Conservation (phyloP, 2,113 vertebrate genomes). For the Elanus axillaris region DNA sequence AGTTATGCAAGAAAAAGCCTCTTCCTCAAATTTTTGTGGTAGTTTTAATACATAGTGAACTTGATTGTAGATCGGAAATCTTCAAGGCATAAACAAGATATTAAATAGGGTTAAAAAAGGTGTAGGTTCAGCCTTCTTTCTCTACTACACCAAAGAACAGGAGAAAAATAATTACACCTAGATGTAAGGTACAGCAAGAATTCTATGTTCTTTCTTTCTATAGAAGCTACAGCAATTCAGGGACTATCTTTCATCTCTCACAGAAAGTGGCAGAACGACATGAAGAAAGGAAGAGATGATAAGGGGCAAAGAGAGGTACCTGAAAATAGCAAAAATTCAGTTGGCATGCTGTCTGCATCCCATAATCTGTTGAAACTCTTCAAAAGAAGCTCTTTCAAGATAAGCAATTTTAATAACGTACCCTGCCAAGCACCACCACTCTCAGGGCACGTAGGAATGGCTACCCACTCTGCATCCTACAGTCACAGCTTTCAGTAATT, state of each 20-base stretch:
- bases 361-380: not conserved
- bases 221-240: not conserved
- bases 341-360: not conserved
- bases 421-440: not conserved
- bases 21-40: not conserved
- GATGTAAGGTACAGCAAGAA: not conserved
- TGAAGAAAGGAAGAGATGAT: not conserved
- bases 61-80: not conserved
- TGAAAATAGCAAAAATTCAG: not conserved
- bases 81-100: not conserved
- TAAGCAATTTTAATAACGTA: not conserved
- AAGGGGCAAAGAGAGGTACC: not conserved
- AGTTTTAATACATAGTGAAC: not conserved
- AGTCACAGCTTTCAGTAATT: not conserved
- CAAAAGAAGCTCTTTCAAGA: not conserved
- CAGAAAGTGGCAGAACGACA: not conserved
- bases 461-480: not conserved
- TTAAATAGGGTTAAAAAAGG: not conserved
- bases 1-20: not conserved
- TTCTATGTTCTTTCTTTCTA: not conserved
- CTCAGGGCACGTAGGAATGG: not conserved
- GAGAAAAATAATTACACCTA: not conserved
- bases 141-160: not conserved
- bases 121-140: not conserved
- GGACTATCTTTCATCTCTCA: not conserved